phyloP scores from a whole-genome alignment of 2,797 vertebrate species.

The Pantherophis vulpinus region DNA sequence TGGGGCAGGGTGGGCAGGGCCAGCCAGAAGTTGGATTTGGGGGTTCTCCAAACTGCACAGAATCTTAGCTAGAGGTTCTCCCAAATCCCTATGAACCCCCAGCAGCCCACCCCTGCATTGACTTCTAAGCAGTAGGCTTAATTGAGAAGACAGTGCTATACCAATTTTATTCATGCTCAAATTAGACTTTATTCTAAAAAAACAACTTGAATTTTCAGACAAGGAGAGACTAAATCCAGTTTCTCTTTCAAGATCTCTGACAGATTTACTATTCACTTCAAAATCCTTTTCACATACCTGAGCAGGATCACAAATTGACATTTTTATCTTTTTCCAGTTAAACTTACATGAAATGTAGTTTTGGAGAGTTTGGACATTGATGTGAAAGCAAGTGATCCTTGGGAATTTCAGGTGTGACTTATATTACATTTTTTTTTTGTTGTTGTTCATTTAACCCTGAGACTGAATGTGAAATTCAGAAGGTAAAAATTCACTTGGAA shows the following conservation, averaged over 20 bases:
- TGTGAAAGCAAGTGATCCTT: slow-evolving; percentile 33
- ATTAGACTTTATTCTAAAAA: not conserved
- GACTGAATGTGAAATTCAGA: slow-evolving; percentile 33
- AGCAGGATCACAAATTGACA: slow-evolving; percentile 38
- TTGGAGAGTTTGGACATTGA: slow-evolving; percentile 54
- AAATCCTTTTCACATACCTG: slow-evolving; percentile 10
- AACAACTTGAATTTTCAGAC: not conserved
- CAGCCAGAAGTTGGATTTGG: no score
- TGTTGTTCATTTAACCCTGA: slow-evolving; percentile 27
- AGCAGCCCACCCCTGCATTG: no score
- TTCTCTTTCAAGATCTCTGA: slow-evolving; percentile 13
- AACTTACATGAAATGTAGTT: slow-evolving; percentile 49
- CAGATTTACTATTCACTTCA: slow-evolving; percentile 6
- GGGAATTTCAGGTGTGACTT: slow-evolving; percentile 19
- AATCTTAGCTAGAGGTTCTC: no score
- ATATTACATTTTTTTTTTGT: slow-evolving; percentile 16
- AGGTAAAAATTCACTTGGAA: not conserved
- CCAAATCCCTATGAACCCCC: no score
- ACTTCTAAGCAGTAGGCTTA: not conserved
- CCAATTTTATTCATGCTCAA: not conserved
- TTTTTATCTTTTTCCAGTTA: slow-evolving; percentile 48
- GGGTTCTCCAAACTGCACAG: no score
- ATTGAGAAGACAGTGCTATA: not conserved
- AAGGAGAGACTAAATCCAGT: not conserved
- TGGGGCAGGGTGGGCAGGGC: no score